These are phyloP conservation scores for Cryptocheilus praepositus DNA, from an alignment of 2,888 invertebrate species.

Conservation along the genomic window DNA sequence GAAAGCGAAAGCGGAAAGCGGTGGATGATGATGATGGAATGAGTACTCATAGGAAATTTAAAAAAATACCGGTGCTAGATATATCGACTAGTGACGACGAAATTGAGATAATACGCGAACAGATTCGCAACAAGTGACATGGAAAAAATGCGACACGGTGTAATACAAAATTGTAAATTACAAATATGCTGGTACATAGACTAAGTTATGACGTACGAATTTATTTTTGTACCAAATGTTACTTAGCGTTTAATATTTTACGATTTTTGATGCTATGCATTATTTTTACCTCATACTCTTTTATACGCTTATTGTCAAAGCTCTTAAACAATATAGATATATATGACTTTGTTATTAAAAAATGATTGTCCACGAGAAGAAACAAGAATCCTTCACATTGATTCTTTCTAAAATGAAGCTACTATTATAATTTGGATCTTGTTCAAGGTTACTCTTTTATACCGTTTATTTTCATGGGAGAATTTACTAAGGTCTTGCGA, in stretches of 20 bases:
- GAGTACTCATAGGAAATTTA: conserved; percentile 33
- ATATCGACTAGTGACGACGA: conserved; percentile 63
- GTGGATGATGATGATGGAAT: not conserved
- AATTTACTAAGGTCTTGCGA: no score
- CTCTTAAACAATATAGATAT: not conserved
- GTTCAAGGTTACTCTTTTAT: no score
- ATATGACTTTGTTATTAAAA: not conserved
- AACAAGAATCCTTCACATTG: not conserved
- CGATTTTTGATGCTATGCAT: no score
- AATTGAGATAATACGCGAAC: conserved; percentile 56
- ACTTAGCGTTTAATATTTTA: no score
- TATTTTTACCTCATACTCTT: no score
- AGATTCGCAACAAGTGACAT: conserved; percentile 54
- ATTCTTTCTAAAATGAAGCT: no score
- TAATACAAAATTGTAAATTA: no score
- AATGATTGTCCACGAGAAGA: not conserved
- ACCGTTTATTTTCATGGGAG: no score
- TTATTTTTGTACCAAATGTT: no score
- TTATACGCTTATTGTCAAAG: no score
- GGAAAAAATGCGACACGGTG: not conserved
- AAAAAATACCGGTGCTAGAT: conserved; percentile 29
- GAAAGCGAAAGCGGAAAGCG: conserved; percentile 48
- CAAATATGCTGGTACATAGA: not conserved
- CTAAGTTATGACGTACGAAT: no score
- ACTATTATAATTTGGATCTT: no score